Evolutionary conservation across 1,140 invertebrate genomes (phyloP), one percentile per base, ranked within the genome.

Genomic region (Mesaphorura yosii): DNA sequence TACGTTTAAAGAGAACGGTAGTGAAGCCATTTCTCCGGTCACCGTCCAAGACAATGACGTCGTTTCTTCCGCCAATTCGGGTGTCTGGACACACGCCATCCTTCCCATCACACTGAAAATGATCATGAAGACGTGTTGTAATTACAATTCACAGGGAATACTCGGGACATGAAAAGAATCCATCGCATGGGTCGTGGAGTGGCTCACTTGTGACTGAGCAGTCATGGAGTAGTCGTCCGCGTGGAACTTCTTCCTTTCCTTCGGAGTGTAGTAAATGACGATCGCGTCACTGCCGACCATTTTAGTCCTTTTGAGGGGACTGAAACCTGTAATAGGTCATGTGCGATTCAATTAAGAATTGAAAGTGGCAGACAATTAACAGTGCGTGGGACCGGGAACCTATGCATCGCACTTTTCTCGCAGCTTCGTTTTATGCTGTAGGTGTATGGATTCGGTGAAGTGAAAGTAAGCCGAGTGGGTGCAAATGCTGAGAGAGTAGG

Each of bases 201-300:
- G 39, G 10, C 29, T 26, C 10, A 71, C 70, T 65, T 90, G 86
- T 5, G 83, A 77, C n/a, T 81, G 73, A 40, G 83, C 82, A 0
- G 83, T 84, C 66, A 91, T 81, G 58, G 82, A 86, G 67, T 92
- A 92, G 70, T 92, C 88, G 7, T 81, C 78, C 3, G 83, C 86
- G 26, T 79, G 75, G 53, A 86, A 88, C 20, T 74, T 76, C 64
- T 88, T 78, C 31, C 68, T 65, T 19, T 41, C 42, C 50, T 63
- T 58, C 29, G 60, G 60, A 17, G 57, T 62, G 70, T 84, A 87
- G 54, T 82, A 90, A 2, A 83, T 80, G 0, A 93, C 83, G 0
- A 84, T 83, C 0, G 91, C 81, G 66, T 92, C 88, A 1, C 82
- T 81, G 6, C 84, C 85, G 20, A 87, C 66, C 78, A 77, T 77